These are phyloP conservation scores for Carlito syrichta DNA, from an alignment of 2,113 vertebrate species.

Conservation along the genomic window DNA sequence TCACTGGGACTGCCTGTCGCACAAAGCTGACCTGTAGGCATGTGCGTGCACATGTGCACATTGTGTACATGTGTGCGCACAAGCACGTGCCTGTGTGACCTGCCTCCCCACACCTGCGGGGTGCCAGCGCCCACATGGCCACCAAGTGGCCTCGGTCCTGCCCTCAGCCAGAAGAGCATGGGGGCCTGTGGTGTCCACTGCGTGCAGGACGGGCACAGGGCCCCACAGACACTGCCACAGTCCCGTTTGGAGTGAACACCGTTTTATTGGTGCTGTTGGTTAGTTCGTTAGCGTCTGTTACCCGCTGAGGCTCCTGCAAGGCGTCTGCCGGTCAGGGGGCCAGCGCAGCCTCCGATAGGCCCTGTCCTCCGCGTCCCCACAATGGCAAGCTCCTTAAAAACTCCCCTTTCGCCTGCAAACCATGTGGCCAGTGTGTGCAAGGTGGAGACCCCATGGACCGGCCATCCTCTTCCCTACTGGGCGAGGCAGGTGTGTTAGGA, in stretches of 20 bases:
- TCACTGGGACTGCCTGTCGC: not conserved
- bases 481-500: not conserved
- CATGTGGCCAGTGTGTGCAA: not conserved
- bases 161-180: not conserved
- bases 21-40: not conserved
- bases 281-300: not conserved
- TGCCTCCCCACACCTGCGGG: not conserved
- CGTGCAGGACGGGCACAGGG: not conserved
- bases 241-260: not conserved
- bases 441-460: not conserved
- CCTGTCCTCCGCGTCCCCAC: not conserved
- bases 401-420: not conserved
- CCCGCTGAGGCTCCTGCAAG: not conserved
- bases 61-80: no score
- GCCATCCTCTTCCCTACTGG: not conserved
- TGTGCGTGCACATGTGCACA: not conserved
- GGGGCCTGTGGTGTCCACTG: not conserved
- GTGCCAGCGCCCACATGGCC: not conserved
- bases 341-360: not conserved
- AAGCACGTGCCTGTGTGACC: not conserved
- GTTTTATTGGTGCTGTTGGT: not conserved
- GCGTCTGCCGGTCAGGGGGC: not conserved
- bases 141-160: not conserved
- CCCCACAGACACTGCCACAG: not conserved
- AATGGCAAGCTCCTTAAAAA: not conserved